Conservation (phyloP, 2,113 vertebrate genomes). For the Octodon degus region DNA sequence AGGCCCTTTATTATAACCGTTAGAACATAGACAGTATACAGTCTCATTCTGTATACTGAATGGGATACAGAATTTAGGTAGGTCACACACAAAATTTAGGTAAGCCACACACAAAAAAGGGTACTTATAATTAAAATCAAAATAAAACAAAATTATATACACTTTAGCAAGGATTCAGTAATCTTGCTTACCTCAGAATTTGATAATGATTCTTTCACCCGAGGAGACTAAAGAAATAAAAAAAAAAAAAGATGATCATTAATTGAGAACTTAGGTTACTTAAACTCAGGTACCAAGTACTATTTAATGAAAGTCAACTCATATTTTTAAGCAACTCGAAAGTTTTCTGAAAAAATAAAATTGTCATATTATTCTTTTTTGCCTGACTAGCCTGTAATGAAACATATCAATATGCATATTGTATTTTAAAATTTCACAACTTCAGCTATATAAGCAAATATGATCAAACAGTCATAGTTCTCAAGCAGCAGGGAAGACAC, state of each 20-base stretch:
- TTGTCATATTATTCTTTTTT: not conserved
- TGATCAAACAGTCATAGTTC: not conserved
- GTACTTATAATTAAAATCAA: constrained; percentile 23
- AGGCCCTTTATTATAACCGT: not conserved
- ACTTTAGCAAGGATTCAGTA: not conserved
- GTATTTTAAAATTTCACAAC: not conserved
- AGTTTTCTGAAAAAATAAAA: constrained; percentile 44
- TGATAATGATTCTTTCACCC: constrained; percentile 94
- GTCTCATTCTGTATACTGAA: not conserved
- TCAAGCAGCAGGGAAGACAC: not conserved
- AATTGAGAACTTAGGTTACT: constrained; percentile 13
- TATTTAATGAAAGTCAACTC: not conserved
- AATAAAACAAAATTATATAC: not conserved
- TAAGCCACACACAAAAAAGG: not conserved
- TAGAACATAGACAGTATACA: not conserved
- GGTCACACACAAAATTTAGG: not conserved
- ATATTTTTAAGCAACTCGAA: not conserved
- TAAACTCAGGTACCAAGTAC: not conserved
- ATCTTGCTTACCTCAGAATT: constrained; percentile 92
- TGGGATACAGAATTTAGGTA: not conserved
- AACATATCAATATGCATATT: not conserved
- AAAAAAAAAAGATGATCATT: constrained; percentile 70
- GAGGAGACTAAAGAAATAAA: constrained; percentile 92
- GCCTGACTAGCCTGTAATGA: not conserved
- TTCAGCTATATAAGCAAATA: constrained; percentile 14